Evolutionary conservation across 2,797 vertebrate species (phyloP), one percentile per base, ranked within the genome.

Genomic region (Takifugu ocellatus): DNA sequence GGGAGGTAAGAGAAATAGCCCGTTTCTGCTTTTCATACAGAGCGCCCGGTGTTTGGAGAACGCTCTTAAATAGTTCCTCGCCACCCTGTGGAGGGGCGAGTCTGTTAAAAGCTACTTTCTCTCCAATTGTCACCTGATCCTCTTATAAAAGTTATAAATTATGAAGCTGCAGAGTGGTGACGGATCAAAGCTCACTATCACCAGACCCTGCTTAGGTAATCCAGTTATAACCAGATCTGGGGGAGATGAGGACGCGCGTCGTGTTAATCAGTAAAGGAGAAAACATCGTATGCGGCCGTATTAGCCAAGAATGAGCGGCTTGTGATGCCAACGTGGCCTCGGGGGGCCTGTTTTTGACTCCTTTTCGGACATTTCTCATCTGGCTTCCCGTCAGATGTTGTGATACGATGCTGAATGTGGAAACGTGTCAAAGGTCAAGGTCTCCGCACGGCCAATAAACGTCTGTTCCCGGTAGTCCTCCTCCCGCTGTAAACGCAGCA

Each of bases 1-100:
- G 56, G 16, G 59, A 85, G 89, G 90, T 91, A 89, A 77, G 84
- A 11, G 2, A 0, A 62, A 44, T 26, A 15, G 61, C 25, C 2
- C 8, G 5, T 55, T 39, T 27, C 43, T 63, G 16, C 17, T 46
- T 44, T 17, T 15, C 6, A 9, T 11, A 9, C 36, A 5, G 36
- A 14, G 36, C 9, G 14, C 4, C 12, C 10, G 12, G 36, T 12
- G 36, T 39, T 39, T 14, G 36, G 36, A 4, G 12, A 3, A 14
- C 10, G 36, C 14, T 39, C 36, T 1, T 4, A 14, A 39, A 12
- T 12, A 3, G 10, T 39, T 10, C 10, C 8, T 33, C 10, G 10
- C 7, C 2, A 9, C 2, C 10, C 31, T 33, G 31, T 10, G 31
- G 31, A 3, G 21, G 31, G 2, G 31, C 4, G 6, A 33, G 8